Percentiles rank a stretch among this genome's conserved stretches.
phyloP scores from a whole-genome alignment of 2,797 vertebrate species.

The Peromyscus aztecus region DNA sequence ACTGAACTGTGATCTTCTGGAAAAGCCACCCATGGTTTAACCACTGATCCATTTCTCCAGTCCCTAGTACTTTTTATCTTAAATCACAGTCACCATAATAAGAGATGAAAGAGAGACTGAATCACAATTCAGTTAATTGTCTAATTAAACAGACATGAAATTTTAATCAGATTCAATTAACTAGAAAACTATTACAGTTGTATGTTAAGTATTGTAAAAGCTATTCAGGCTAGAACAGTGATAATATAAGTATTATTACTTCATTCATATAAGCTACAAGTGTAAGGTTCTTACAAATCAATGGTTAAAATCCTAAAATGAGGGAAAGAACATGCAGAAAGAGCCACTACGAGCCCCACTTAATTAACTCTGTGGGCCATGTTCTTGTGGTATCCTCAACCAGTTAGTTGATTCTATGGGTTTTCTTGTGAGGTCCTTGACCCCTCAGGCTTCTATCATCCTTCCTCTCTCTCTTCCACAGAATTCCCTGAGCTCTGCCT shows the following conservation, averaged over 20 bases:
- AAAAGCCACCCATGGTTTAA: not conserved
- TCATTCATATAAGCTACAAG: not conserved
- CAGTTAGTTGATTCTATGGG: too few relatives aligned
- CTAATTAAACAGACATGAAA: not conserved
- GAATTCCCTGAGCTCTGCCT: too few relatives aligned
- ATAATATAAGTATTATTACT: not conserved
- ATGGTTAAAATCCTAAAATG: not conserved
- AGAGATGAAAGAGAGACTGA: not conserved
- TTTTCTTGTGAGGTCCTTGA: too few relatives aligned
- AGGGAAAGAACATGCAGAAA: not conserved
- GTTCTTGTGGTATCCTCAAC: too few relatives aligned
- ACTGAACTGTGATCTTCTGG: not conserved
- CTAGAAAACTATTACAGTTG: not conserved
- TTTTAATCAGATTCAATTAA: constrained; percentile 16
- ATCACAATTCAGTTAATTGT: not conserved
- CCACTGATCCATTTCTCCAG: not conserved
- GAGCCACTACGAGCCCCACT: too few relatives aligned
- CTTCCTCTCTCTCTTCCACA: too few relatives aligned
- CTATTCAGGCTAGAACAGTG: not conserved
- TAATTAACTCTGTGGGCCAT: too few relatives aligned
- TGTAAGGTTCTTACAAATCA: not conserved
- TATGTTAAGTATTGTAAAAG: not conserved
- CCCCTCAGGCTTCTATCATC: too few relatives aligned
- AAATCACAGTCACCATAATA: not conserved
- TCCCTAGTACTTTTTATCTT: not conserved